Evolutionary conservation across 2,888 invertebrate genomes (phyloP).

Genomic region (Oscheius sp.): DNA sequence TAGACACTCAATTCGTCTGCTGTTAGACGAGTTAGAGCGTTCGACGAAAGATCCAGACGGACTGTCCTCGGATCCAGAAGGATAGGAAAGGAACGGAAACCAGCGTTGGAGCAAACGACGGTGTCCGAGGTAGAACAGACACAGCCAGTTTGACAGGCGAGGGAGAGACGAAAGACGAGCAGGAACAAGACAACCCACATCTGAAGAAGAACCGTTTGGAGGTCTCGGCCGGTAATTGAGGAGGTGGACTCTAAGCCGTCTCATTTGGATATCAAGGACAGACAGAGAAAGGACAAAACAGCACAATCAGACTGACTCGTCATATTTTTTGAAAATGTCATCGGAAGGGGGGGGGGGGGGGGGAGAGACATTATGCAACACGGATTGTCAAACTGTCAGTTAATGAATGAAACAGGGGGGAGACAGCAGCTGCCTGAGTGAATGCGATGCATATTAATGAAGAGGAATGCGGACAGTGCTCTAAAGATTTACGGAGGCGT

Average conservation of each 20-base stretch:
- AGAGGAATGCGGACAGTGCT: conserved; percentile 12
- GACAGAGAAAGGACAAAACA: neutral
- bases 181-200: conserved; percentile 13
- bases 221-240: conserved; percentile 26
- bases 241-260: conserved; percentile 25
- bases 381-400: conserved; percentile 7
- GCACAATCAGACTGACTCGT: neutral
- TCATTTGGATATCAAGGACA: conserved; percentile 16
- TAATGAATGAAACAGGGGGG: neutral
- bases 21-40: conserved; percentile 40
- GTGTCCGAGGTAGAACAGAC: conserved; percentile 38
- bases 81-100: conserved; percentile 44
- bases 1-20: conserved; percentile 50
- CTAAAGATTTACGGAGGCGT: conserved; percentile 19
- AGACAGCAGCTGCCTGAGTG: conserved; percentile 16
- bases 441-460: conserved; percentile 3
- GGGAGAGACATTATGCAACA: neutral
- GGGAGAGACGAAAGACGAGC: neutral
- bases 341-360: neutral
- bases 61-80: conserved; percentile 48
- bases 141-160: conserved; percentile 45
- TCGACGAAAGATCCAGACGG: conserved; percentile 42
- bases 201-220: conserved; percentile 7
- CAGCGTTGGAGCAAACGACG: conserved; percentile 31
- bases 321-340: conserved; percentile 7